A percentile compares a stretch with the other conserved stretches of the same genome.
Conservation (phyloP, 1,140 invertebrate genomes). For the Drosophila persimilis region DNA sequence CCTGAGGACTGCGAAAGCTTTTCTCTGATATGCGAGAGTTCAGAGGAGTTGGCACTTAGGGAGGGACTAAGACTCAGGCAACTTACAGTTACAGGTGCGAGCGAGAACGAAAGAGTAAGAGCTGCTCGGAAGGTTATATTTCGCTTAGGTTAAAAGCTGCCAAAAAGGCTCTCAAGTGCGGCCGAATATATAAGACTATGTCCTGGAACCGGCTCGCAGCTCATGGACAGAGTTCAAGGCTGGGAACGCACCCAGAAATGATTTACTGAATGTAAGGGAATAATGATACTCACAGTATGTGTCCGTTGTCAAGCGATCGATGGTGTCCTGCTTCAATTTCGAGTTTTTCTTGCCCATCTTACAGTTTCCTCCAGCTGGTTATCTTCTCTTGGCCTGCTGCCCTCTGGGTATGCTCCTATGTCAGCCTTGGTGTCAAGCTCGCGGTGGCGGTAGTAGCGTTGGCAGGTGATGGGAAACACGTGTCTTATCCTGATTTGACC, state of each 20-base stretch:
- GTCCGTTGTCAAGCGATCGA: conserved; percentile 92
- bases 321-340: conserved; percentile 96
- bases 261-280: conserved; percentile 17
- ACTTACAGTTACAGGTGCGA: no score
- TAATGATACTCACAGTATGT: conserved; percentile 93
- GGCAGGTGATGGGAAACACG: conserved; percentile 63
- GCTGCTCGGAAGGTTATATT: neutral
- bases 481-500: conserved; percentile 62
- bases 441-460: conserved; percentile 22
- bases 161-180: no score
- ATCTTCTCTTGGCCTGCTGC: conserved; percentile 1
- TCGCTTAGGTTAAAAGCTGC: conserved; percentile 45
- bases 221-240: conserved; percentile 65
- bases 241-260: conserved; percentile 34
- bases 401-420: conserved; percentile 1
- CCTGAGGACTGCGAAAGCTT: no score
- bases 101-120: no score
- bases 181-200: conserved; percentile 7
- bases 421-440: conserved; percentile 21
- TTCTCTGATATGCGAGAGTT: no score
- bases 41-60: no score
- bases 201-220: conserved; percentile 47
- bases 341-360: conserved; percentile 95
- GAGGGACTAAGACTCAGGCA: no score
- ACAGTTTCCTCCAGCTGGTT: conserved; percentile 3